Evolutionary conservation across 2,113 vertebrate genomes (phyloP).

Genomic region (Tympanuchus pallidicinctus): DNA sequence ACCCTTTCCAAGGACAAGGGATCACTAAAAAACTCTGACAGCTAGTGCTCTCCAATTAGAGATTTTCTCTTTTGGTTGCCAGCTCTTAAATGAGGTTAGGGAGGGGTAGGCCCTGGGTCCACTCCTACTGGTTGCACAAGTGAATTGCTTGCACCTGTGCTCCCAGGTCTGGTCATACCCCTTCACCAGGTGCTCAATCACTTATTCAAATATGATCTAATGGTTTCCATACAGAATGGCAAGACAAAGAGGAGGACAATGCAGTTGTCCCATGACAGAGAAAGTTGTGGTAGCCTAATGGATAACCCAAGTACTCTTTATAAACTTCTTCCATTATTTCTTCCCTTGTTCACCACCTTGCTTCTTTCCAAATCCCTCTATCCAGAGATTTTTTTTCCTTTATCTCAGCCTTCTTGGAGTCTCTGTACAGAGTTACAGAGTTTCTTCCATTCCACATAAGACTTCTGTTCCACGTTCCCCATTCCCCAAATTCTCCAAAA

Average conservation of each 20-base stretch:
- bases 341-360: neutral
- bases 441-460: neutral
- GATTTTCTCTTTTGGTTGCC: no score
- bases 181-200: no score
- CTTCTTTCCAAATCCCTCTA: neutral
- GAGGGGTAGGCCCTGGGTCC: no score
- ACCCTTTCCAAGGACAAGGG: no score
- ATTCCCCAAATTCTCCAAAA: neutral
- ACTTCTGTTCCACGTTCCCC: neutral
- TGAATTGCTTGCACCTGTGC: no score
- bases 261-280: neutral
- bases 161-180: no score
- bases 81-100: no score
- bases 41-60: no score
- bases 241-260: neutral
- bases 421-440: neutral
- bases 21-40: no score
- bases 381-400: neutral
- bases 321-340: neutral
- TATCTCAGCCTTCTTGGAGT: neutral
- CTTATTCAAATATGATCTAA: no score
- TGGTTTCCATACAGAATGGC: neutral
- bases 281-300: neutral
- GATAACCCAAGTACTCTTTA: neutral
- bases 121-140: no score